Percentiles rank a stretch among this genome's conserved stretches.
phyloP scores from a whole-genome alignment of 2,113 vertebrate species.

The Pardalotus punctatus region DNA sequence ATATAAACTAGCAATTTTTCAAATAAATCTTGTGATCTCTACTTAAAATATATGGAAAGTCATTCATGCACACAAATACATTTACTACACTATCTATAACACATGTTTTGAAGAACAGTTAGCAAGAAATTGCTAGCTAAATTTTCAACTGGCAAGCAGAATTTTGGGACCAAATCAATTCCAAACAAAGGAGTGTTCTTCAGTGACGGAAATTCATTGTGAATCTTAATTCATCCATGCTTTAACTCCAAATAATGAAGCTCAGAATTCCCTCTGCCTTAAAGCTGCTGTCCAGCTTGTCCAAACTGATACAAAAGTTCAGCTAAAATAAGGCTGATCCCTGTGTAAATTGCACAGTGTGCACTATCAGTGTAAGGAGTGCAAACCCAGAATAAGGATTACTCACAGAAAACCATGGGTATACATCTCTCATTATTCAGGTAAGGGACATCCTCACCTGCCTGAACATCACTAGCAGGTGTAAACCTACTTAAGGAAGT shows the following conservation, averaged over 20 bases:
- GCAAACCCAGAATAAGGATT: background rate
- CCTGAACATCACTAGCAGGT: background rate
- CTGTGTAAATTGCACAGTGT: background rate
- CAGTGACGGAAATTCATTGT: background rate
- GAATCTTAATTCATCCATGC: background rate
- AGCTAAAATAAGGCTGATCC: background rate
- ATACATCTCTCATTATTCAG: background rate
- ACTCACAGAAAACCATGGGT: background rate
- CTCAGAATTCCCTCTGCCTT: background rate
- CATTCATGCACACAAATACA: background rate
- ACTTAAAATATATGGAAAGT: conserved; percentile 2
- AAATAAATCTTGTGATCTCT: conserved; percentile 66
- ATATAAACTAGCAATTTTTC: conserved; percentile 38
- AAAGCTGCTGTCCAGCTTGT: background rate
- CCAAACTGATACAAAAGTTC: background rate
- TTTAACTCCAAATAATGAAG: background rate
- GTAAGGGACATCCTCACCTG: background rate
- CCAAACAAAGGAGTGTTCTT: background rate
- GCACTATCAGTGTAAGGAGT: background rate
- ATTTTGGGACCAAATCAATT: background rate
- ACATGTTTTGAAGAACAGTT: background rate
- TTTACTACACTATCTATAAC: background rate
- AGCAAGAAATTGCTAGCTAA: background rate
- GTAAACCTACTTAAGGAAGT: background rate
- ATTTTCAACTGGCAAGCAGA: background rate